A percentile compares a stretch with the other conserved stretches of the same genome.
Evolutionary conservation across 2,888 invertebrate species (phyloP).

Genomic region (Sphaerophoria taeniata): DNA sequence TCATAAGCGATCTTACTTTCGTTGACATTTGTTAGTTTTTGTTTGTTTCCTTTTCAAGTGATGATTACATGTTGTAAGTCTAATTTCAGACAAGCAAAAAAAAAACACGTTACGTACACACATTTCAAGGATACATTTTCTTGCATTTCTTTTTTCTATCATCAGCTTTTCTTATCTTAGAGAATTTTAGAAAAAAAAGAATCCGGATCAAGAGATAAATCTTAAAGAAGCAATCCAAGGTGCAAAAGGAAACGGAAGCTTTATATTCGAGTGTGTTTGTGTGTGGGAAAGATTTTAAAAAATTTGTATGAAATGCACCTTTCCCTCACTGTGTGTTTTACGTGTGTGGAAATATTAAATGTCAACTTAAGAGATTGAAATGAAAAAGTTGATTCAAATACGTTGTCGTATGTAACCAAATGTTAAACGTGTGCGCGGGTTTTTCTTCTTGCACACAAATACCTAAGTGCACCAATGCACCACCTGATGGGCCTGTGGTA

Average conservation of each 20-base stretch:
- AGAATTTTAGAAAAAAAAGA: not conserved
- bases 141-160: not conserved
- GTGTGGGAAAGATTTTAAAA: constrained; percentile 28
- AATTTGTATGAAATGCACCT: constrained; percentile 20
- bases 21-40: constrained; percentile 7
- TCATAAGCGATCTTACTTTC: constrained; percentile 10
- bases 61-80: constrained; percentile 2
- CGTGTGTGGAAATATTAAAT: constrained; percentile 17
- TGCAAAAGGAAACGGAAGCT: constrained; percentile 36
- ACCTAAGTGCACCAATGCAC: constrained; percentile 53
- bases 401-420: constrained; percentile 33
- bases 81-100: not conserved
- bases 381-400: constrained; percentile 60
- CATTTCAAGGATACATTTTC: constrained; percentile 29
- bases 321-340: too few species aligned
- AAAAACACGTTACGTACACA: not conserved
- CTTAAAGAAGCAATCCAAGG: constrained; percentile 42
- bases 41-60: constrained; percentile 29
- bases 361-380: constrained; percentile 53
- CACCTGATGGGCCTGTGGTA: not conserved
- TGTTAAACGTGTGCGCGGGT: not conserved
- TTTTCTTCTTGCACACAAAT: not conserved
- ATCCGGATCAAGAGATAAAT: constrained; percentile 59
- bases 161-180: constrained; percentile 11
- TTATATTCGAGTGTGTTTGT: not conserved